Evolutionary conservation across 2,888 invertebrate species (phyloP).

Genomic region (Hedychridium roseum): DNA sequence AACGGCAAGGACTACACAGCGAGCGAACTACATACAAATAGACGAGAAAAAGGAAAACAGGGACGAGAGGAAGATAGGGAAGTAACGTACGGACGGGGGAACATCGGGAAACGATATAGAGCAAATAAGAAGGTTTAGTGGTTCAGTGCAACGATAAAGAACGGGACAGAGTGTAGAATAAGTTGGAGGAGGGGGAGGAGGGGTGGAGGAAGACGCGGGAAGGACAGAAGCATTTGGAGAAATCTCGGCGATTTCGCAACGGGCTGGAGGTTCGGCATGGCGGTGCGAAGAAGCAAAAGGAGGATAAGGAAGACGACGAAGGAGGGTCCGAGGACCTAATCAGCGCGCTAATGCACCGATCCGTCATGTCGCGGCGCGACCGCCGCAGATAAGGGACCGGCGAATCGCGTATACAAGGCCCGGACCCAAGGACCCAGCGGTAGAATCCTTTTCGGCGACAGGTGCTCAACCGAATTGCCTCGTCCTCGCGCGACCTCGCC

Average conservation of each 20-base stretch:
- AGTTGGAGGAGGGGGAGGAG: constrained; percentile 5
- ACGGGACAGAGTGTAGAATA: neutral
- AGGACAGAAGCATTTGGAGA: neutral
- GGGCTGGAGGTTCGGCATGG: too few relatives aligned
- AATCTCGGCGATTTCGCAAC: too few relatives aligned
- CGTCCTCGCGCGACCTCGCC: constrained; percentile 22
- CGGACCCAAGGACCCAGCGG: constrained; percentile 14
- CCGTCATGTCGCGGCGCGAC: constrained; percentile 50
- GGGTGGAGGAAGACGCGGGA: constrained; percentile 19
- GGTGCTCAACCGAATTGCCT: constrained; percentile 41
- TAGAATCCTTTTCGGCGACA: constrained; percentile 35
- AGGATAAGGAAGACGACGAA: constrained; percentile 5
- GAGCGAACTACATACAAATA: neutral
- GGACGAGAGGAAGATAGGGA: neutral
- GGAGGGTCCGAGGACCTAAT: constrained; percentile 45
- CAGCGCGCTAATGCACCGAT: constrained; percentile 58
- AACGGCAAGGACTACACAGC: too few relatives aligned
- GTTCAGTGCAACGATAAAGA: too few relatives aligned
- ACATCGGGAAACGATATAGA: constrained; percentile 6
- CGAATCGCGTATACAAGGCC: constrained; percentile 21
- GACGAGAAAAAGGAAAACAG: constrained; percentile 1
- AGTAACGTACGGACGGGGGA: constrained; percentile 1
- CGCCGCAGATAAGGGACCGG: constrained; percentile 36
- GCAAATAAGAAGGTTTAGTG: neutral
- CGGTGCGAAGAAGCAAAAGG: too few relatives aligned